Evolutionary conservation across 2,888 invertebrate genomes (phyloP).

Genomic region (Metacarcinus magister): DNA sequence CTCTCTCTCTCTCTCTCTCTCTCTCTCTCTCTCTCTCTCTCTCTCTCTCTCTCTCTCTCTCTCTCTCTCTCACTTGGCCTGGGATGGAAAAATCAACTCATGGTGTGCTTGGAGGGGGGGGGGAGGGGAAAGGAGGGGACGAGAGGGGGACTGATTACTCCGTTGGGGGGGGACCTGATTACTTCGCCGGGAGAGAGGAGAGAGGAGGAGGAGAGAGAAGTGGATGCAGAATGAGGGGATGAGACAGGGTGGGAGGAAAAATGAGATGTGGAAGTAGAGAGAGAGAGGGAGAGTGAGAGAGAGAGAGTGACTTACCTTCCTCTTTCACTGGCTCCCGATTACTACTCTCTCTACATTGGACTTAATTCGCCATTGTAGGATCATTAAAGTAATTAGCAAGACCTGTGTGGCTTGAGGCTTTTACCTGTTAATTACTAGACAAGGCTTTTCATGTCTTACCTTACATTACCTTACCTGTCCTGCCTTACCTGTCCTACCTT

Average conservation of each 20-base stretch:
- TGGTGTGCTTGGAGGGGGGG: not conserved
- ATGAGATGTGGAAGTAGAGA: not conserved
- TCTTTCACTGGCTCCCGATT: not conserved
- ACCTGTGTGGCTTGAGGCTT: not conserved
- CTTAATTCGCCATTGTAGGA: not conserved
- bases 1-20: too few relatives aligned
- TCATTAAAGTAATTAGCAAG: not conserved
- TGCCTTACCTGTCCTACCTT: too few relatives aligned
- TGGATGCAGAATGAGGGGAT: not conserved
- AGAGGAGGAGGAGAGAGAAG: not conserved
- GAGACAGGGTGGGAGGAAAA: not conserved
- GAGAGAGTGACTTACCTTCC: not conserved
- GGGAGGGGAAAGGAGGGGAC: not conserved
- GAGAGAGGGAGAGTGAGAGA: not conserved
- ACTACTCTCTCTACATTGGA: not conserved
- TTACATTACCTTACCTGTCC: too few relatives aligned
- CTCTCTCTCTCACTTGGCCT: not conserved
- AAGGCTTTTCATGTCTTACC: not conserved
- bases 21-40: conserved; percentile 17
- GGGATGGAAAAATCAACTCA: not conserved
- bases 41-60: conserved; percentile 14
- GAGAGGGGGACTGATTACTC: conserved; percentile 9
- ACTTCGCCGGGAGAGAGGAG: not conserved
- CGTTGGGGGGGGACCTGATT: not conserved
- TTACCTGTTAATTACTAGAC: not conserved